Evolutionary conservation across 2,888 invertebrate genomes (phyloP), one percentile per base, ranked within the genome.

Genomic region (Elysia crispata): DNA sequence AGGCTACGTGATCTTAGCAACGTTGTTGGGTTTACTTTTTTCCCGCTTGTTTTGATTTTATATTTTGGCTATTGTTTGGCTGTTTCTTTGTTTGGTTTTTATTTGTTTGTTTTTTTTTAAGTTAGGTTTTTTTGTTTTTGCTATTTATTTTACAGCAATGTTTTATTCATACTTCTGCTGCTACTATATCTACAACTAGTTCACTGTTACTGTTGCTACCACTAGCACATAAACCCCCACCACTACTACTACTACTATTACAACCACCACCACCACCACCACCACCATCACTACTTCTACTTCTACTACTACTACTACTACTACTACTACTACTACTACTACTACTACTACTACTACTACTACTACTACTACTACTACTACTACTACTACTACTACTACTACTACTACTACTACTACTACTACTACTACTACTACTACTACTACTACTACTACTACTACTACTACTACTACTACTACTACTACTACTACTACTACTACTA

Each of bases 401-500:
- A 60, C 60, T 60, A 60, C 60, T 60, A 60, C 60, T 60, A 60
- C 60, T 60, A 60, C 60, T 60, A 60, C 60, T 60, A 60, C 60
- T 60, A 13, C 60, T 60, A 13, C 60, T 60, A 13, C 60, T 60
- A 13, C 60, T 60, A 33, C 41, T 73, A 33, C 41, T 73, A 33
- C 41, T 73, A 33, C 73, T 73, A 33, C 41, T 73, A 33, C 73
- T 73, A 33, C 73, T 73, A 73, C 73, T 73, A 73, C 73, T 73
- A 8, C 73, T 73, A 73, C 41, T 73, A 73, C 73, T 41, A 41
- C 41, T 73, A 73, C 73, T 73, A 73, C 73, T 73, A 23, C 60
- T 31, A 69, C 41, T 60, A 60, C 6, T 60, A 60, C 60, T 60
- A 8, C 41, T 41, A 41, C 41, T 41, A 41, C 41, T 11, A 41